A percentile compares a stretch with the other conserved stretches of the same genome.
Conservation (phyloP, 2,797 vertebrate species). For the Melanogrammus aeglefinus region DNA sequence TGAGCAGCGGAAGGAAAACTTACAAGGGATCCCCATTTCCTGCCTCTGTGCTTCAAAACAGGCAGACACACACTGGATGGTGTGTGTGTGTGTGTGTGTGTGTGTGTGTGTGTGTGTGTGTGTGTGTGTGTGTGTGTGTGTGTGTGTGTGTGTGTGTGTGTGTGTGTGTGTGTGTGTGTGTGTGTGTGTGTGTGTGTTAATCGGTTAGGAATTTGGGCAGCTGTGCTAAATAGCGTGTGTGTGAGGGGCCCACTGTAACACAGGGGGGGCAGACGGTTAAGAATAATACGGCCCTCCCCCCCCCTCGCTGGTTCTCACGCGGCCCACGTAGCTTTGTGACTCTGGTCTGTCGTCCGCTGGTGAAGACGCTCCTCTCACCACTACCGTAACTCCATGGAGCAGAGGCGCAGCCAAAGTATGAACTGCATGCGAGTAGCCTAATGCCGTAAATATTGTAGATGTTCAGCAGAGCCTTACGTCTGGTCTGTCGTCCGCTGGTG, state of each 20-base stretch:
- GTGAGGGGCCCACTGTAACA: conserved; percentile 47
- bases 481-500: neutral
- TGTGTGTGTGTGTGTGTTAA: conserved; percentile 26
- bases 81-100: neutral
- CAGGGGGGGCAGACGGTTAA: conserved; percentile 35
- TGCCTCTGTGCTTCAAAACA: conserved; percentile 62
- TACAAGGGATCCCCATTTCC: conserved; percentile 74
- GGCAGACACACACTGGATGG: conserved; percentile 14
- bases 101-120: conserved; percentile 23
- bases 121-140: conserved; percentile 28
- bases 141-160: conserved; percentile 9
- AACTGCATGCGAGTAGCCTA: too few relatives aligned
- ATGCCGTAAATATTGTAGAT: too few relatives aligned
- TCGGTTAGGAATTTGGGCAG: conserved; percentile 64
- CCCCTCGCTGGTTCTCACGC: neutral
- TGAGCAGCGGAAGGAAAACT: conserved; percentile 72
- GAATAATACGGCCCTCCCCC: too few relatives aligned
- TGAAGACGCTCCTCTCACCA: neutral
- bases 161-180: conserved; percentile 13
- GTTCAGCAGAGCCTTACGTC: too few relatives aligned
- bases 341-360: neutral
- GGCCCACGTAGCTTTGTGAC: neutral
- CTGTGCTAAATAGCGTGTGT: conserved; percentile 68
- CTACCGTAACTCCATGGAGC: neutral
- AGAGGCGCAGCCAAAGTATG: too few relatives aligned